Conservation (phyloP, 1,140 invertebrate species). For the Brachionus rotundiformis region DNA sequence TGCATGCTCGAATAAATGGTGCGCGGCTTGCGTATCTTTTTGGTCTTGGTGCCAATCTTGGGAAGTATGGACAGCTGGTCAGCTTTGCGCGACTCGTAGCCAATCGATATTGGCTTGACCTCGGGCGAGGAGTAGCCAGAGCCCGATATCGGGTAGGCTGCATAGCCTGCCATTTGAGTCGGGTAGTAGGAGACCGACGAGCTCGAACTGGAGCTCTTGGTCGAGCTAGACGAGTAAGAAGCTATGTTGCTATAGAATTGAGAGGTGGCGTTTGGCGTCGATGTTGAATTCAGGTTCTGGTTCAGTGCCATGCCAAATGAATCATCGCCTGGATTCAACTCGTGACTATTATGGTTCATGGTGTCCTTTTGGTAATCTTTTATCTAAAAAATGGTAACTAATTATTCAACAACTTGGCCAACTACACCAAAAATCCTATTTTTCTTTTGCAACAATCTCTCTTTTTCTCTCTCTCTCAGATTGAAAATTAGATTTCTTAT, state of each 20-base stretch:
- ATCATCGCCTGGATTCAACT: conserved; percentile 2
- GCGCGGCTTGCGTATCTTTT: conserved; percentile 53
- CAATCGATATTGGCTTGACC: not conserved
- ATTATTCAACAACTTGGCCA: not conserved
- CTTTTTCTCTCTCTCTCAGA: too few relatives aligned
- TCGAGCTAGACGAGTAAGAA: conserved; percentile 6
- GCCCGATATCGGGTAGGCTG: not conserved
- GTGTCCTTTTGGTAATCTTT: not conserved
- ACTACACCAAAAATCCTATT: not conserved
- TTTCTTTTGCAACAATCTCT: conserved; percentile 13
- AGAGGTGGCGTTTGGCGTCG: not conserved
- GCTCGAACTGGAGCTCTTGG: not conserved
- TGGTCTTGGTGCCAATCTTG: conserved; percentile 9
- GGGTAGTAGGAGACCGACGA: not conserved
- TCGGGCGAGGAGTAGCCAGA: not conserved
- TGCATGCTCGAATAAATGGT: conserved; percentile 54
- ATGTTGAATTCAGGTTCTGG: not conserved
- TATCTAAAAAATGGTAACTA: too few relatives aligned
- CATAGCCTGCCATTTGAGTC: not conserved
- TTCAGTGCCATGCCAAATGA: not conserved
- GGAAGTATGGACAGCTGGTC: not conserved
- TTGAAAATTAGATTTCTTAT: not conserved
- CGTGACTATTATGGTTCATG: conserved; percentile 12
- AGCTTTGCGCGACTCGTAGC: not conserved
- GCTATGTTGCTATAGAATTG: conserved; percentile 3